Conservation (phyloP, 2,888 invertebrate genomes). For the Agrotis segetum region DNA sequence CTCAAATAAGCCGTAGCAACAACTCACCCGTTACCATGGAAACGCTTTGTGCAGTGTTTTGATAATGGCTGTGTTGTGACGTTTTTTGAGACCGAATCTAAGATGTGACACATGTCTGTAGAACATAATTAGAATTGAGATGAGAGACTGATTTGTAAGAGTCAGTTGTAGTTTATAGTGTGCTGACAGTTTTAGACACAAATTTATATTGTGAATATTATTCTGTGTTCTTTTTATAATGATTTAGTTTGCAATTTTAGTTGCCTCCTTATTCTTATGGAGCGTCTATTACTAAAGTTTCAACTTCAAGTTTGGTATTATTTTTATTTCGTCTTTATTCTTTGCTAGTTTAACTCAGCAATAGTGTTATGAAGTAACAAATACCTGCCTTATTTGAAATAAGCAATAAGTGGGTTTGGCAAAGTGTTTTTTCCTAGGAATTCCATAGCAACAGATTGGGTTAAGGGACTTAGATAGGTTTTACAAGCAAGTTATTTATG, state of each 20-base stretch:
- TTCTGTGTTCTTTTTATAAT: conserved; percentile 9
- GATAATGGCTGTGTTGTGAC: conserved; percentile 73
- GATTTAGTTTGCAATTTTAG: neutral
- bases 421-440: no score
- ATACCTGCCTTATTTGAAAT: no score
- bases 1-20: conserved; percentile 79
- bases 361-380: neutral
- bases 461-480: no score
- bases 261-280: neutral
- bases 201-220: neutral
- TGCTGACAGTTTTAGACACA: conserved; percentile 13
- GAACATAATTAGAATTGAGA: conserved; percentile 50
- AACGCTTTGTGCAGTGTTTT: conserved; percentile 76
- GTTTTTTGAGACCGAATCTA: conserved; percentile 61
- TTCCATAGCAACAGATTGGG: no score
- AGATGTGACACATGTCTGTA: conserved; percentile 59
- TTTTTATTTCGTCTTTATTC: no score
- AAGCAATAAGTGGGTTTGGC: no score
- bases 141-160: conserved; percentile 38
- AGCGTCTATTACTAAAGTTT: neutral
- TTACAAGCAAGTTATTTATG: no score
- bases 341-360: no score
- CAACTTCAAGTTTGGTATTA: no score
- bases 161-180: conserved; percentile 31
- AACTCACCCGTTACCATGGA: conserved; percentile 84